Evolutionary conservation across 2,888 invertebrate species (phyloP).

Genomic region (Sphinx pinastri): DNA sequence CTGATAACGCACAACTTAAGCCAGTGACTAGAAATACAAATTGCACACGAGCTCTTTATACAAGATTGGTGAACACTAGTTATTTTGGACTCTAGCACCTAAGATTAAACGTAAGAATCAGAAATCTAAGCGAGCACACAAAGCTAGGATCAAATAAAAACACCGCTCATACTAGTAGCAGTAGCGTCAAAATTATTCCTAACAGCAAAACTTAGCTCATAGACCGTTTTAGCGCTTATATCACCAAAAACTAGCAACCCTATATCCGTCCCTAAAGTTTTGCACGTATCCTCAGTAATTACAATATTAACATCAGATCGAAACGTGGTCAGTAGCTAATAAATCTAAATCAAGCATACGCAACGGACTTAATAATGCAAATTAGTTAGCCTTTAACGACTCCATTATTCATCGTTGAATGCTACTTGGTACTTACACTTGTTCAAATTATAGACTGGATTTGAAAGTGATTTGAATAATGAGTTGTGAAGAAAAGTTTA

Average conservation of each 20-base stretch:
- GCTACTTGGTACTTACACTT: conserved; percentile 9
- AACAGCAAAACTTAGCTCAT: neutral
- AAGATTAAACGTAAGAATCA: too few species aligned
- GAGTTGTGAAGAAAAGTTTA: too few species aligned
- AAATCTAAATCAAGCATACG: conserved; percentile 9
- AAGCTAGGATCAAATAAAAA: too few species aligned
- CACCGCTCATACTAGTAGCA: too few species aligned
- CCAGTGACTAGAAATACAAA: too few species aligned
- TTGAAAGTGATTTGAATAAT: conserved; percentile 4
- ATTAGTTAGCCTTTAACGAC: conserved; percentile 5
- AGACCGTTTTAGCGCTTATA: neutral
- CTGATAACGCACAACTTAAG: too few species aligned
- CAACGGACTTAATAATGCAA: conserved; percentile 19
- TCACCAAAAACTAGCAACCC: neutral
- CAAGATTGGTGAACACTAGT: too few species aligned
- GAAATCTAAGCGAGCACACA: too few species aligned
- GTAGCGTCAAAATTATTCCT: neutral
- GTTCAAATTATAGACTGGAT: conserved; percentile 11
- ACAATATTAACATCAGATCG: neutral
- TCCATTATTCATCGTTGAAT: conserved; percentile 2
- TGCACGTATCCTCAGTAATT: neutral
- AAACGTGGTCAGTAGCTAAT: conserved; percentile 6
- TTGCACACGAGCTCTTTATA: too few species aligned
- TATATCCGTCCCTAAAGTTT: neutral
- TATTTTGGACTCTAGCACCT: too few species aligned